phyloP scores from a whole-genome alignment of 2,797 vertebrate species.

The Hydrocynus forskahlii region DNA sequence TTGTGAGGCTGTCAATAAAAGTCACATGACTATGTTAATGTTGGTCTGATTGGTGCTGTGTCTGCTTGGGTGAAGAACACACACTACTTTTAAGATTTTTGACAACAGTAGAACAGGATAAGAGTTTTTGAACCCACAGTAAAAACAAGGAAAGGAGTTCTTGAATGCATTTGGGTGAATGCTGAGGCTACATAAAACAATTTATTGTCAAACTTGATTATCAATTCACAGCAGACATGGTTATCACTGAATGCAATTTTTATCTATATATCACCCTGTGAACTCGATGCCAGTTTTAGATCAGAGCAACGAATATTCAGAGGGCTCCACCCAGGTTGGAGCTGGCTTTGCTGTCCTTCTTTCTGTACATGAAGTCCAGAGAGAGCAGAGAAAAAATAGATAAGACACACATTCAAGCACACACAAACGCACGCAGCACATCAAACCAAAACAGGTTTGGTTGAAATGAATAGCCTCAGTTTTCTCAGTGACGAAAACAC shows the following conservation, averaged over 20 bases:
- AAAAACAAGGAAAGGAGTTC: slow-evolving; percentile 1
- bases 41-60: neutral
- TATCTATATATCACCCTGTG: slow-evolving; percentile 37
- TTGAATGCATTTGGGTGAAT: slow-evolving; percentile 14
- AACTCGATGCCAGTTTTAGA: slow-evolving; percentile 8
- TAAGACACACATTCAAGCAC: slow-evolving; percentile 2
- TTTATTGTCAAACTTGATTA: slow-evolving; percentile 20
- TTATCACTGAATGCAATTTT: slow-evolving; percentile 29
- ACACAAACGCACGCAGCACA: slow-evolving; percentile 17
- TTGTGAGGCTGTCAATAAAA: neutral
- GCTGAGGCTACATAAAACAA: neutral
- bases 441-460: slow-evolving; percentile 29
- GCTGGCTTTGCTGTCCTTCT: neutral
- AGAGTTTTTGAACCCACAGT: neutral
- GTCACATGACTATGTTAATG: neutral
- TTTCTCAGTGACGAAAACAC: too few relatives aligned
- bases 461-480: slow-evolving; percentile 7
- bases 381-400: slow-evolving; percentile 6
- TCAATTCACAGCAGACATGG: slow-evolving; percentile 30
- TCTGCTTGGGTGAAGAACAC: neutral
- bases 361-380: neutral
- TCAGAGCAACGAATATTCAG: slow-evolving; percentile 17
- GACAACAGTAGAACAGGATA: neutral
- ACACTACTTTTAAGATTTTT: neutral
- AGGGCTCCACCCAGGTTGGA: slow-evolving; percentile 10